phyloP scores from a whole-genome alignment of 2,888 invertebrate genomes.

The Altica lythri region DNA sequence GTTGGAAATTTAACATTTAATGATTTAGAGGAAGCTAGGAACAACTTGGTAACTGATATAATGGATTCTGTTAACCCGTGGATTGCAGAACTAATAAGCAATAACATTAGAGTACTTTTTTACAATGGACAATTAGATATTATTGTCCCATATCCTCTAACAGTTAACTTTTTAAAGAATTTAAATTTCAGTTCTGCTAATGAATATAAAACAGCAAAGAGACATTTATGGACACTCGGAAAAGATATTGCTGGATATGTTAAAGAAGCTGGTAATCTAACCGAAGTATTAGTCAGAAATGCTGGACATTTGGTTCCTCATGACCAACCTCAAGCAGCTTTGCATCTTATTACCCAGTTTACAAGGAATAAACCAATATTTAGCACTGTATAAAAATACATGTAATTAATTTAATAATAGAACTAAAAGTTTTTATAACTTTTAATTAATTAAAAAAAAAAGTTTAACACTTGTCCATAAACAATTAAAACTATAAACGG shows the following conservation, averaged over 20 bases:
- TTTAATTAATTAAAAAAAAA: no score
- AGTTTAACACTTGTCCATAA: no score
- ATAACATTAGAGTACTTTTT: slow-evolving; percentile 70
- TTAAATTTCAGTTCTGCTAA: slow-evolving; percentile 70
- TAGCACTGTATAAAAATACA: not conserved
- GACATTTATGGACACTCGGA: slow-evolving; percentile 70
- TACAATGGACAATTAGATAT: slow-evolving; percentile 86
- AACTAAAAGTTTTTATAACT: no score
- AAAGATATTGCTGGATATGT: slow-evolving; percentile 74
- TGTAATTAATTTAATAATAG: not conserved
- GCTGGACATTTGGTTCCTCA: slow-evolving; percentile 83
- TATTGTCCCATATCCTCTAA: slow-evolving; percentile 82
- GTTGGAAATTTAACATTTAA: slow-evolving; percentile 70
- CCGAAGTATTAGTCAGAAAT: slow-evolving; percentile 73
- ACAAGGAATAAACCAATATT: slow-evolving; percentile 35
- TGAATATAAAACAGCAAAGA: slow-evolving; percentile 66
- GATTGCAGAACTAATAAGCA: slow-evolving; percentile 64
- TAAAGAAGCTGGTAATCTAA: slow-evolving; percentile 69
- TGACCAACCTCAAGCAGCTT: slow-evolving; percentile 76
- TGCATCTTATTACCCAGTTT: slow-evolving; percentile 64
- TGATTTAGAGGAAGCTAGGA: slow-evolving; percentile 31
- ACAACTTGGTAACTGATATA: slow-evolving; percentile 36
- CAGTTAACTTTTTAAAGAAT: slow-evolving; percentile 73
- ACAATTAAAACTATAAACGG: no score
- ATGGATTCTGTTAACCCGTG: slow-evolving; percentile 41